Evolutionary conservation across 2,113 vertebrate species (phyloP), one percentile per base, ranked within the genome.

Genomic region (Syngnathus scovelli): DNA sequence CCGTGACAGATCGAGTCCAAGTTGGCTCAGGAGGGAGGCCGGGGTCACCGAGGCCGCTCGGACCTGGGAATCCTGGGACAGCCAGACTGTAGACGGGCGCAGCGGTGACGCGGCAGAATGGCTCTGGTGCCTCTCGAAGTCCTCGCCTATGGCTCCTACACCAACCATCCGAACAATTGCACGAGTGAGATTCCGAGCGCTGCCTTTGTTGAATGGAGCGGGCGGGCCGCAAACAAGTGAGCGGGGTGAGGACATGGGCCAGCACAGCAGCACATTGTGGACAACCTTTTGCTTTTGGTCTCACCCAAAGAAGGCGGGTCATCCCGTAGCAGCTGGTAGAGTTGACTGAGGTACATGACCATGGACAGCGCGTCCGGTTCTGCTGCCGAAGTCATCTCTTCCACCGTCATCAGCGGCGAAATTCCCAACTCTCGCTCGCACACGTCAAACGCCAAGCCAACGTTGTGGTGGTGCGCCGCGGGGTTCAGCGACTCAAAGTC

Each of bases 321-420:
- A 76, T 95, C 94, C 83, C 88, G 93, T 66, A 98, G 92, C 90
- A 98, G 93, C 86, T 98, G 95, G 6, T 97, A 93, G 87, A 99
- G 95, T 89, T 98, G 96, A 1, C 94, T 97, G 78, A 99, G 94
- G 91, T 98, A 99, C 93, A 98, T 93, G 69, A 98, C 95, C 95
- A 99, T 98, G 0, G 95, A 95, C 33, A 99, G 88, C 60, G 94
- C 93, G 85, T 98, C 97, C 0, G 94, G 95, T 61, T 95, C 95
- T 2, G 89, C 92, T 0, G 93, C 93, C 0, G 87, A 91, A 0
- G 90, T 91, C 96, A 98, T 95, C 52, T 98, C 97, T 64, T 95
- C 94, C 67, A 92, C 94, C 1, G 96, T 98, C 94, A 98, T 93
- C 81, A 97, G 92, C 66, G 97, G 97, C 70, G 89, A 92, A 59